These are phyloP conservation scores for Mus minutoides DNA, from an alignment of 2,797 vertebrate genomes.

Conservation along the genomic window DNA sequence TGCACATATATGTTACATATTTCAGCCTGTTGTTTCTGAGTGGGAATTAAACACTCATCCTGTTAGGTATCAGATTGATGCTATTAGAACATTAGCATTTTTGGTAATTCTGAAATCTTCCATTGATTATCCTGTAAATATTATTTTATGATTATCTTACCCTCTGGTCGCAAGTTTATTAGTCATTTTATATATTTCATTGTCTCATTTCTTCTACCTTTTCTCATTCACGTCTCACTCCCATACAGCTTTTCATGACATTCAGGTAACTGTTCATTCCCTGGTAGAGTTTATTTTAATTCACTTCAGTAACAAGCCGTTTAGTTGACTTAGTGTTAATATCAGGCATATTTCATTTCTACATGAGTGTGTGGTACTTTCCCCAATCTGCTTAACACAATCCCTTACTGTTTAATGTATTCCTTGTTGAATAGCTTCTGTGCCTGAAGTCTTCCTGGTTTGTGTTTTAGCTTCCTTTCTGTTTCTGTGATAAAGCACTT, in stretches of 20 bases:
- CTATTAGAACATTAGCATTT: neutral
- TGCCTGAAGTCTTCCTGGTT: neutral
- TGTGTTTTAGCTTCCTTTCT: neutral
- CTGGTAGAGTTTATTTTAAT: neutral
- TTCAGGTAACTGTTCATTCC: neutral
- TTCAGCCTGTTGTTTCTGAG: neutral
- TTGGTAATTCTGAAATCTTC: constrained; percentile 2
- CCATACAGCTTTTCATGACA: neutral
- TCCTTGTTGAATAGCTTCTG: neutral
- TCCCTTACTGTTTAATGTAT: neutral
- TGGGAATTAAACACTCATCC: neutral
- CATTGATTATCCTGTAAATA: neutral
- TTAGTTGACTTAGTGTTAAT: constrained; percentile 4
- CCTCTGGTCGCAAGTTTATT: neutral
- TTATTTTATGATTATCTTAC: constrained; percentile 22
- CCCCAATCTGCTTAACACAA: neutral
- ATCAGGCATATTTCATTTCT: constrained; percentile 9
- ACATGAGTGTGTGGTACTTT: neutral
- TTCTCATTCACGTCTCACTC: neutral
- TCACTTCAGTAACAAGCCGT: neutral
- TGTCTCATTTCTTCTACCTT: neutral
- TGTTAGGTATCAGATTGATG: neutral
- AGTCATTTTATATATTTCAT: neutral
- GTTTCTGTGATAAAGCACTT: neutral
- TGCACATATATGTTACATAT: constrained; percentile 1